Evolutionary conservation across 2,888 invertebrate genomes (phyloP).

Genomic region (Pharmacophagus antenor): DNA sequence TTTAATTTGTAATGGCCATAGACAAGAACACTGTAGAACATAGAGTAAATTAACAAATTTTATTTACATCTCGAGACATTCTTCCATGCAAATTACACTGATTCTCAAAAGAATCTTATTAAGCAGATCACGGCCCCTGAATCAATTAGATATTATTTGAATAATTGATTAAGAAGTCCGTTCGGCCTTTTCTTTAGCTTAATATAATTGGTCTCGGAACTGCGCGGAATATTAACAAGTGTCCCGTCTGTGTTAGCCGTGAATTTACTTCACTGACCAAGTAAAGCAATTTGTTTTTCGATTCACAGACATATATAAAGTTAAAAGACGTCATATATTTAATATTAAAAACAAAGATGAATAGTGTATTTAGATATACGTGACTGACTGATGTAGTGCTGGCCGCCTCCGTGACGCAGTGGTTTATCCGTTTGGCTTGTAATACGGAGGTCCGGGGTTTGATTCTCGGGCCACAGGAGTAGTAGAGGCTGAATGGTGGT

Average conservation of each 20-base stretch:
- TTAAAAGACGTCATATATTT: neutral
- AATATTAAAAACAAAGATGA: too few species aligned
- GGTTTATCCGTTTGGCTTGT: too few species aligned
- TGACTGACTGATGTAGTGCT: too few species aligned
- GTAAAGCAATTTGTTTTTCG: neutral
- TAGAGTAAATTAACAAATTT: too few species aligned
- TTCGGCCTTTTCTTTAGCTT: conserved; percentile 20
- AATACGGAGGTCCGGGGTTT: too few species aligned
- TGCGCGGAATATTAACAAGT: conserved; percentile 14
- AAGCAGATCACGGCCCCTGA: conserved; percentile 23
- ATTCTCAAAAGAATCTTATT: conserved; percentile 16
- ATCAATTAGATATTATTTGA: conserved; percentile 24
- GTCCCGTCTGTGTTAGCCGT: neutral
- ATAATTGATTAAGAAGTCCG: conserved; percentile 26
- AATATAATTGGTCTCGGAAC: conserved; percentile 10
- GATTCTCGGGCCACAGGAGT: too few species aligned
- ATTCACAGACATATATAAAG: neutral
- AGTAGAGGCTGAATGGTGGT: too few species aligned
- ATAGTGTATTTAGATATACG: too few species aligned
- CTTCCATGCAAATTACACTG: neutral
- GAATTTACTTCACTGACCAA: neutral
- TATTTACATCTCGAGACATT: neutral
- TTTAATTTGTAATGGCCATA: too few species aligned
- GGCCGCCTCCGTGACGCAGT: too few species aligned
- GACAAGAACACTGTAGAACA: too few species aligned